Base-by-base conservation (phyloP, 1,140 invertebrate genomes). In the Chelonus insularis region DNA sequence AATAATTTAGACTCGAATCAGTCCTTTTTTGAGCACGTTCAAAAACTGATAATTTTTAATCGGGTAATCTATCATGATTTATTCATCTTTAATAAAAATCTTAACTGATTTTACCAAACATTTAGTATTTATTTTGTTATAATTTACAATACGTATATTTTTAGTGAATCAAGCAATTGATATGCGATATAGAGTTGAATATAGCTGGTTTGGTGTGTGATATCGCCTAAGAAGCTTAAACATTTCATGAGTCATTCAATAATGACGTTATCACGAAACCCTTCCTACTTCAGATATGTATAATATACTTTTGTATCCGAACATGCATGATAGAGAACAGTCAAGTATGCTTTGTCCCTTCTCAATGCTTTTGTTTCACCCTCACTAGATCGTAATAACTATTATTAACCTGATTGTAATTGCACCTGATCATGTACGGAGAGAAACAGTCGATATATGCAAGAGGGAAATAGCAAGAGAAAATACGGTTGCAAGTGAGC, bases 391-490 rank as follows among this genome's bases (percentile, higher is more conserved):
- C n/a, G n/a, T n/a, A n/a, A n/a, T 55, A 52, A 60, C 57, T 57
- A 77, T 79, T 77, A 77, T 78, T 80, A 79, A 80, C 73, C 72
- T 74, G 72, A 73, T 76, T 70, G 71, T 73, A 79, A 75, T 79
- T 78, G 72, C 78, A 77, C 72, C 76, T 78, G 77, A 78, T 79
- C 73, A 74, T 72, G 72, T 64, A 72, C 65, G 56, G 57, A 66
- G 57, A 69, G 69, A 68, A 72, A 73, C 62, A 67, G 60, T 54
- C 54, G 48, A 37, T 11, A 21, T 23, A 25, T 12, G 36, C 36
- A 37, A 11, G 29, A 51, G 12, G 37, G 55, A 54, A 48, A 29
- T 34, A 25, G 52, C 8, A 12, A 43, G 36, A 50, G 59, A 25
- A 39, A 34, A 55, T 11, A 54, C 23, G 56, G 16, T 12, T 45